These are phyloP conservation scores for Catalaphyllia jardinei DNA, from an alignment of 64 coral and sea anemone species.

Conservation along the genomic window DNA sequence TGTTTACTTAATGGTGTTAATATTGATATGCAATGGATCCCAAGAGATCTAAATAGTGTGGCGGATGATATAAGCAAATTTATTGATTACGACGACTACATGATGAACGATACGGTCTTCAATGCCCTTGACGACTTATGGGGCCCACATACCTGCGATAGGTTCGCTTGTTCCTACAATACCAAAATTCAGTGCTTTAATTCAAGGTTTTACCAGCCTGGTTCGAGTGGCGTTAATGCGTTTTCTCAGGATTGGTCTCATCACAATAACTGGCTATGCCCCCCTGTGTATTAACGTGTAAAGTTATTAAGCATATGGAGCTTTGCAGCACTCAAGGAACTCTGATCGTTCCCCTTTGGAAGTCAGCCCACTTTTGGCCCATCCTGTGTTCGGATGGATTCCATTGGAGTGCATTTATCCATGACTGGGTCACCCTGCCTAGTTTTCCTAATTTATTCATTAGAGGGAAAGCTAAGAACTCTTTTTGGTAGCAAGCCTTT, in stretches of 20 bases:
- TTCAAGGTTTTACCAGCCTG: slow-evolving; percentile 6
- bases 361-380: slow-evolving; percentile 50
- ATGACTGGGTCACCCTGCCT: slow-evolving; percentile 18
- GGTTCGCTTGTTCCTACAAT: slow-evolving; percentile 30
- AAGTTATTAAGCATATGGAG: slow-evolving; percentile 7
- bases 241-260: slow-evolving; percentile 23
- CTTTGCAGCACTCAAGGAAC: not conserved
- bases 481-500: not conserved
- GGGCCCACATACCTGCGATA: slow-evolving; percentile 52
- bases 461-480: slow-evolving; percentile 36
- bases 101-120: slow-evolving; percentile 18
- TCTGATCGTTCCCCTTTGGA: slow-evolving; percentile 42
- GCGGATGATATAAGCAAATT: slow-evolving; percentile 38
- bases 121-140: slow-evolving; percentile 19
- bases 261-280: slow-evolving; percentile 35
- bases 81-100: slow-evolving; percentile 42
- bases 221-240: slow-evolving; percentile 7
- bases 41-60: slow-evolving; percentile 12
- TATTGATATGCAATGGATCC: slow-evolving; percentile 19
- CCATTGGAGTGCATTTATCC: slow-evolving; percentile 20
- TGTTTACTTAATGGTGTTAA: slow-evolving; percentile 8
- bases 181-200: slow-evolving; percentile 3
- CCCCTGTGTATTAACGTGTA: not conserved
- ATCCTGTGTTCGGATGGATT: slow-evolving; percentile 1
- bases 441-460: slow-evolving; percentile 32